Evolutionary conservation across 2,888 invertebrate genomes (phyloP).

Genomic region (Adineta ricciae): DNA sequence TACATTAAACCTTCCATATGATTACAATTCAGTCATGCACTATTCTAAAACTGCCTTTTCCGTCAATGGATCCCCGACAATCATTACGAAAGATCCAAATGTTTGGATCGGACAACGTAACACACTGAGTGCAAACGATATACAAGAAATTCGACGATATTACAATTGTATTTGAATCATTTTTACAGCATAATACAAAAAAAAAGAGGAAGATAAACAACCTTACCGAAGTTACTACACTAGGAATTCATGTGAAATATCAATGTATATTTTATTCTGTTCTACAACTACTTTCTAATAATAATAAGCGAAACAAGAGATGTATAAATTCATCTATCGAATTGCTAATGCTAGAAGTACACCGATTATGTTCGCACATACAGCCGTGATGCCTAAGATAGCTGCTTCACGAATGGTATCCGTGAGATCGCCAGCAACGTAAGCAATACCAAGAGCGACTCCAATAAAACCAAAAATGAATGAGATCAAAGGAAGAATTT

Average conservation of each 20-base stretch:
- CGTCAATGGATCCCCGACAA: not conserved
- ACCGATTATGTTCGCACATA: not conserved
- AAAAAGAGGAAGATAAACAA: no score
- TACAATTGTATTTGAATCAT: not conserved
- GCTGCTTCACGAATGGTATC: not conserved
- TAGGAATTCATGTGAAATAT: no score
- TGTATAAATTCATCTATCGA: not conserved
- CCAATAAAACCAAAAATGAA: not conserved
- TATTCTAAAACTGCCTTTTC: not conserved
- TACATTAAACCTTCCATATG: not conserved
- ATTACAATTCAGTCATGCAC: slow-evolving; percentile 17
- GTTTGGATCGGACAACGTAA: not conserved
- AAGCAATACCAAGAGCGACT: not conserved
- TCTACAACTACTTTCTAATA: no score
- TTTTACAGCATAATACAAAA: no score
- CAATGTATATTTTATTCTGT: no score
- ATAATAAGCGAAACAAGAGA: no score
- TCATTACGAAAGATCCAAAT: not conserved
- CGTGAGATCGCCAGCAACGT: no score
- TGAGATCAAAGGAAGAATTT: not conserved
- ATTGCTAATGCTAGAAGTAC: not conserved
- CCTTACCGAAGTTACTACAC: no score
- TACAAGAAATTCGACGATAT: not conserved
- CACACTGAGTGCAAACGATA: not conserved
- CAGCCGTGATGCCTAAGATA: not conserved